phyloP scores from a whole-genome alignment of 2,888 invertebrate species.

The Andrena minutula region DNA sequence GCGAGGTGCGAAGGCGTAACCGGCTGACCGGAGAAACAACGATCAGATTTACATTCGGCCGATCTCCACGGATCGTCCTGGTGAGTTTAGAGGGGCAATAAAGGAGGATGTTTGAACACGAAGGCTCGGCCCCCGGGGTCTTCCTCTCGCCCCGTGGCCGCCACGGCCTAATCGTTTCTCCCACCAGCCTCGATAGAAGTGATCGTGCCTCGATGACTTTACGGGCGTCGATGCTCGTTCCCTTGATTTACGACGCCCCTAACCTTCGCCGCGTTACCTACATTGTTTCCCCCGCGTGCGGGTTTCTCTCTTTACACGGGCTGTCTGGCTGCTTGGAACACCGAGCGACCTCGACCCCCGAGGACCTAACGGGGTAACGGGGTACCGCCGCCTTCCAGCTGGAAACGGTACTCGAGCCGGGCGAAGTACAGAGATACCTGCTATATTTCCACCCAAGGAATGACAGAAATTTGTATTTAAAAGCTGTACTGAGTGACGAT shows the following conservation, averaged over 20 bases:
- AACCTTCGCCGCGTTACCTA: conserved; percentile 80
- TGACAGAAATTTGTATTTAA: too few relatives aligned
- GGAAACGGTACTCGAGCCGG: not conserved
- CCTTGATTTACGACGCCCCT: conserved; percentile 82
- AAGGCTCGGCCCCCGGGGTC: conserved; percentile 51
- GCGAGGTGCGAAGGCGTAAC: conserved; percentile 22
- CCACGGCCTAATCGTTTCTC: conserved; percentile 70
- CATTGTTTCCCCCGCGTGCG: conserved; percentile 75
- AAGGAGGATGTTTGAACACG: conserved; percentile 62
- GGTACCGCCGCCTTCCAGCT: conserved; percentile 16
- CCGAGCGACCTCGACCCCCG: conserved; percentile 58
- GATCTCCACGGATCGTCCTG: conserved; percentile 37
- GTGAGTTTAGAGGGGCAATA: conserved; percentile 58
- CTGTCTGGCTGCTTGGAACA: conserved; percentile 53
- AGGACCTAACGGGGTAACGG: conserved; percentile 54
- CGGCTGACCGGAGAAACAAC: conserved; percentile 14
- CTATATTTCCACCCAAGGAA: too few relatives aligned
- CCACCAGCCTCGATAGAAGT: conserved; percentile 74
- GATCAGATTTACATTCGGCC: conserved; percentile 48
- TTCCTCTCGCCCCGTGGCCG: conserved; percentile 48
- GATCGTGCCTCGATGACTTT: conserved; percentile 82
- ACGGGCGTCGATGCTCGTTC: conserved; percentile 83
- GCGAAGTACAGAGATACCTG: too few relatives aligned
- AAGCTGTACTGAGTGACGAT: too few relatives aligned
- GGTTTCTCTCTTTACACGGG: conserved; percentile 74